phyloP scores from a whole-genome alignment of 2,113 vertebrate species.

The Tinamus guttatus region DNA sequence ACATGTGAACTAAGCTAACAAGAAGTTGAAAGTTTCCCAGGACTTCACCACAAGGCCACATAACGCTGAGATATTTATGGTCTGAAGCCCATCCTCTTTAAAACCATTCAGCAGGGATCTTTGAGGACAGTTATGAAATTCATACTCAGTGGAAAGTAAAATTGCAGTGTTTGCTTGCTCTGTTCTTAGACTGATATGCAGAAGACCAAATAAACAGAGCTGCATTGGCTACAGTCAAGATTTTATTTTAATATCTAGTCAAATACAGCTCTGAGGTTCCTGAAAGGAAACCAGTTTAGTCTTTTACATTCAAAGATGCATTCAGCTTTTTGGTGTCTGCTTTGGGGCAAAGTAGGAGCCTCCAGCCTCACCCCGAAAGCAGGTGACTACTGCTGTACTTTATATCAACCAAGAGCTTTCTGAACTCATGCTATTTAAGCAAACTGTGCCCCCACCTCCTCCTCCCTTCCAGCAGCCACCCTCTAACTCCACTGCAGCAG shows the following conservation, averaged over 20 bases:
- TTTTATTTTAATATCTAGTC: neutral
- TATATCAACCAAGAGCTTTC: neutral
- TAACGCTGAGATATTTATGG: neutral
- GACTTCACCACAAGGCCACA: neutral
- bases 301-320: neutral
- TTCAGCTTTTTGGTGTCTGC: neutral
- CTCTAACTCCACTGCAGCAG: neutral
- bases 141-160: neutral
- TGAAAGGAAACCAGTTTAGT: neutral
- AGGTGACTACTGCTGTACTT: neutral
- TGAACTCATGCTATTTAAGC: neutral
- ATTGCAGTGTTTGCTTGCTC: accelerated
- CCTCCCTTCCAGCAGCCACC: neutral
- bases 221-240: neutral
- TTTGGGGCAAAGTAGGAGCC: neutral
- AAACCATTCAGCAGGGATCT: neutral
- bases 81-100: neutral
- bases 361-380: neutral
- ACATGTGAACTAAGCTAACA: neutral
- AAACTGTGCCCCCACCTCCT: neutral
- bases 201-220: neutral
- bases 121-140: neutral
- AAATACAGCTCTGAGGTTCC: neutral
- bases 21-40: neutral
- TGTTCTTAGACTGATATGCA: neutral